Conservation (phyloP, 2,113 vertebrate species). For the Lepisosteus osseus region DNA sequence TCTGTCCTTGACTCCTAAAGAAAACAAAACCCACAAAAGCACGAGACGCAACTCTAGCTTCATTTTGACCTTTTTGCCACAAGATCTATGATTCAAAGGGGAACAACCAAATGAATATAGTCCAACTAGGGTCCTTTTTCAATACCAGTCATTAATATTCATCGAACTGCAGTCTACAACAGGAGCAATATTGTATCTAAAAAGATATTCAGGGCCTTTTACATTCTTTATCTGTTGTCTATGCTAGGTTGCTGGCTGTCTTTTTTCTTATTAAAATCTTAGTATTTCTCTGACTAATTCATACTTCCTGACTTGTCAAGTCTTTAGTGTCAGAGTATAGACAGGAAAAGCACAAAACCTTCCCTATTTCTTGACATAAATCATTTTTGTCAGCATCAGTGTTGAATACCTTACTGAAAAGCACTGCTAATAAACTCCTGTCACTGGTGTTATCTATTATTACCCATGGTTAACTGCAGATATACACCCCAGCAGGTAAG, state of each 20-base stretch:
- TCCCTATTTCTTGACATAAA: conserved; percentile 45
- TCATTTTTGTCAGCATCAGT: conserved; percentile 58
- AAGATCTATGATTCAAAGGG: neutral
- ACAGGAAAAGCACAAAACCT: conserved; percentile 29
- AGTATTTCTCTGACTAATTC: neutral
- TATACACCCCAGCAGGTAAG: too few species aligned
- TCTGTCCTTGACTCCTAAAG: neutral
- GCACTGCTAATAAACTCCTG: conserved; percentile 55
- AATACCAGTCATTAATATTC: conserved; percentile 12
- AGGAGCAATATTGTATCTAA: neutral
- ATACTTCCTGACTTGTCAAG: conserved; percentile 16
- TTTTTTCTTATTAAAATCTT: too few species aligned
- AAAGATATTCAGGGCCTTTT: too few species aligned
- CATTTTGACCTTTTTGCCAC: conserved; percentile 4
- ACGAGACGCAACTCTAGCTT: neutral
- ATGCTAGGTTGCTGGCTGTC: too few species aligned
- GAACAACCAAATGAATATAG: conserved; percentile 8
- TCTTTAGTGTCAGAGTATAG: conserved; percentile 22
- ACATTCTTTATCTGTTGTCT: too few species aligned
- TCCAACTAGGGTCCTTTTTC: neutral
- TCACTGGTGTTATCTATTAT: conserved; percentile 54
- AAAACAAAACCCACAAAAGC: neutral
- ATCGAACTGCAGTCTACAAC: neutral
- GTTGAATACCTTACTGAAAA: conserved; percentile 52
- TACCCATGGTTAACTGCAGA: neutral